phyloP scores from a whole-genome alignment of 2,113 vertebrate genomes.

The Loxodonta africana region DNA sequence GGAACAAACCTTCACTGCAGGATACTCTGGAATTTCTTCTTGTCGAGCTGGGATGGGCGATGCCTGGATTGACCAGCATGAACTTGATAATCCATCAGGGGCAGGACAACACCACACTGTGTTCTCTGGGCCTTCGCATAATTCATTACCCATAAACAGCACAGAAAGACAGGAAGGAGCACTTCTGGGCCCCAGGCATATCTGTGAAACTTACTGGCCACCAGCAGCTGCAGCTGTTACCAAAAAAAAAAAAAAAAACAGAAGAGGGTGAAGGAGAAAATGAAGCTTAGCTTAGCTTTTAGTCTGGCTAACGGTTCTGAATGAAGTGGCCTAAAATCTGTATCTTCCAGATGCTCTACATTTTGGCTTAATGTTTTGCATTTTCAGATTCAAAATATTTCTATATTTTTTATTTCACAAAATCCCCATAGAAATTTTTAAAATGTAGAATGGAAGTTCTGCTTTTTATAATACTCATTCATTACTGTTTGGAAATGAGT shows the following conservation, averaged over 20 bases:
- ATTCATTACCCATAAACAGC: not conserved
- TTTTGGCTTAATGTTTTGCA: conserved; percentile 5
- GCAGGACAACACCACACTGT: not conserved
- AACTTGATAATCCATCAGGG: not conserved
- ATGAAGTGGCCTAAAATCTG: not conserved
- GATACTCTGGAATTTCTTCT: not conserved
- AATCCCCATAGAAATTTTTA: not conserved
- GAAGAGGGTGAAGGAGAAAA: not conserved
- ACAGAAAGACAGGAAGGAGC: not conserved
- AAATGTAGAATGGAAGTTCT: not conserved
- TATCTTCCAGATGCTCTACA: not conserved
- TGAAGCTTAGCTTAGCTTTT: not conserved
- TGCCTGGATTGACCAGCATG: not conserved
- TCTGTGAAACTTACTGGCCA: conserved; percentile 66
- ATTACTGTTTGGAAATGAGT: not conserved
- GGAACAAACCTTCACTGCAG: not conserved
- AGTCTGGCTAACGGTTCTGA: not conserved
- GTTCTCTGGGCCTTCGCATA: not conserved
- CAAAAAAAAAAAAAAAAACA: not conserved
- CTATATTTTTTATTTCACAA: not conserved
- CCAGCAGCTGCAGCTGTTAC: conserved; percentile 79
- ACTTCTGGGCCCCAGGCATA: not conserved
- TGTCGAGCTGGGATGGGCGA: not conserved
- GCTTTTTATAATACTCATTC: not conserved
- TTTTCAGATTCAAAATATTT: conserved; percentile 37